Evolutionary conservation across 2,888 invertebrate genomes (phyloP).

Genomic region (Tiliacea citrago): DNA sequence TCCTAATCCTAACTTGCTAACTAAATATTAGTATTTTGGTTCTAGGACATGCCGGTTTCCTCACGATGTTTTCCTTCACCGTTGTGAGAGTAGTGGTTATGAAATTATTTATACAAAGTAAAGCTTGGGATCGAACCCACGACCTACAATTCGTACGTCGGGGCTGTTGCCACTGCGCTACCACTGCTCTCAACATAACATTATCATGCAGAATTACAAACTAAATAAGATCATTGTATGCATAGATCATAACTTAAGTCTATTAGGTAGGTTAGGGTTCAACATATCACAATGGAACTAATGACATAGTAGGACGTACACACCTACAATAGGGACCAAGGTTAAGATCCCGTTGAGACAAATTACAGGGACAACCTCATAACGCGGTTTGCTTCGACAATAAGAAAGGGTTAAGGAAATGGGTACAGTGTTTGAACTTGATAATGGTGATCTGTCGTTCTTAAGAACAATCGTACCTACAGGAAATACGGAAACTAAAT

Average conservation of each 20-base stretch:
- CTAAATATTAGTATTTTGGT: too few relatives aligned
- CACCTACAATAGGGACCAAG: slow-evolving; percentile 13
- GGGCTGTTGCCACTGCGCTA: too few relatives aligned
- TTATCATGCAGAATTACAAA: neutral
- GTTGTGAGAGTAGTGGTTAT: too few relatives aligned
- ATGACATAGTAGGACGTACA: neutral
- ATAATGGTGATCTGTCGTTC: neutral
- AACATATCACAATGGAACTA: slow-evolving; percentile 13
- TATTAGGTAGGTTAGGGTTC: slow-evolving; percentile 1
- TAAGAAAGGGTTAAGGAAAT: slow-evolving; percentile 35
- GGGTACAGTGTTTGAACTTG: slow-evolving; percentile 3
- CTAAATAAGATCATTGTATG: neutral
- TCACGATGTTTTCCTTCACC: too few relatives aligned
- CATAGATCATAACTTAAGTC: neutral
- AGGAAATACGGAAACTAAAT: neutral
- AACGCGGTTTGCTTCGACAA: slow-evolving; percentile 38
- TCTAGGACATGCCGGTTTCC: too few relatives aligned
- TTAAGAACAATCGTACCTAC: neutral
- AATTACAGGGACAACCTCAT: slow-evolving; percentile 44
- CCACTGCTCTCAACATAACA: too few relatives aligned
- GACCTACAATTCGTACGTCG: too few relatives aligned
- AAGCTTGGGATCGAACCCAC: too few relatives aligned
- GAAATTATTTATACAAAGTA: too few relatives aligned
- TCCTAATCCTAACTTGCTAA: too few relatives aligned
- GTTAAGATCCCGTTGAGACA: slow-evolving; percentile 26